Base-by-base conservation (phyloP, 2,113 vertebrate genomes). In the Saccopteryx leptura region DNA sequence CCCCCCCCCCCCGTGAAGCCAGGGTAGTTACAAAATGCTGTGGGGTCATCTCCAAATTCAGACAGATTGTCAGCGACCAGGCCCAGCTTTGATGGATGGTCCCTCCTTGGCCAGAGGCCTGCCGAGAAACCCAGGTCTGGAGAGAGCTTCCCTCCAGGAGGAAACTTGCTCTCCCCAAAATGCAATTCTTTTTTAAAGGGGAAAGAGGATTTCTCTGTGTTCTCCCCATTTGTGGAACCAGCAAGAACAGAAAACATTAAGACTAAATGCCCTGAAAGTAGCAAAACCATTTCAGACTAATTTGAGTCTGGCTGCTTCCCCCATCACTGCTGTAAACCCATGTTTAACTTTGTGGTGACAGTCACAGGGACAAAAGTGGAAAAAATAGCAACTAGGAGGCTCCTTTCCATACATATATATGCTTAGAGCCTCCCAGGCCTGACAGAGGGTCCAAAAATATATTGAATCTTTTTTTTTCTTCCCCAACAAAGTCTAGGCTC, bases 261-360 rank as follows among this genome's bases (percentile, higher is more conserved):
- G 80, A 60, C 60, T 28, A 31, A 85, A 65, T n/a, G 31, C 28
- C 72, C 24, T 65, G 46, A 79, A 74, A 75, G 39, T 8, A 33
- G 26, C 33, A 50, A 15, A 88, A 39, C 65, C 46, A 4, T 93
- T 92, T 78, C 54, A 58, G 63, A 31, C n/a, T 33, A 15, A 28
- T 89, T 74, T 48, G 90, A 93, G 46, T 46, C 6, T 33, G 61
- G 9, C 74, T 80, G 7, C 46, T 68, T 68, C 28, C 65, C 61
- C 68, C 8, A 18, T 2, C 68, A 24, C 50, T 66, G 31, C 69
- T 65, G 26, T 26, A 82, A 87, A 65, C 90, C 72, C 50, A 0
- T 69, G 50, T 83, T 96, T 72, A 91, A 65, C 81, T 92, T 76
- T 90, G 71, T 60, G 81, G 81, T 83, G 46, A 61, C 0, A 7